Conservation (phyloP, 2,888 invertebrate species). For the Tetranychus truncatus region DNA sequence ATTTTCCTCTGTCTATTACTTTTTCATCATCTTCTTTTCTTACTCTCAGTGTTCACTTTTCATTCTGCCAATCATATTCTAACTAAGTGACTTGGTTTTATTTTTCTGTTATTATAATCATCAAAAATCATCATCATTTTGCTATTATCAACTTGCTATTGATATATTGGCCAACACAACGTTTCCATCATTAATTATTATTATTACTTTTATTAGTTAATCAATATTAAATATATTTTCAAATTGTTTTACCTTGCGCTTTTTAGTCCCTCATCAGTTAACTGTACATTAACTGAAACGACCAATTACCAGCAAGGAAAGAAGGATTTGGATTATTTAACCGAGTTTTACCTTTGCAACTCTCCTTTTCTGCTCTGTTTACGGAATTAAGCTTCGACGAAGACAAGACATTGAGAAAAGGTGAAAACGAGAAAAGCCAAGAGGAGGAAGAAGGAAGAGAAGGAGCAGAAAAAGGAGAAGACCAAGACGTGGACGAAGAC, state of each 20-base stretch:
- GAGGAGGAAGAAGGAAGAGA: background rate
- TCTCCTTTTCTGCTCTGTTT: background rate
- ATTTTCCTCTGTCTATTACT: background rate
- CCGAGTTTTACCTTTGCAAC: background rate
- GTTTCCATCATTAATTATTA: background rate
- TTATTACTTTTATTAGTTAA: background rate
- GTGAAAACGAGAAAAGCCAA: background rate
- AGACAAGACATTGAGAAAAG: background rate
- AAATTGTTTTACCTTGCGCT: background rate
- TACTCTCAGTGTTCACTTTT: background rate
- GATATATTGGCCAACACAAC: background rate
- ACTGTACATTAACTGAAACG: too few relatives aligned
- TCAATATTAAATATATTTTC: background rate
- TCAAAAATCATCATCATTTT: background rate
- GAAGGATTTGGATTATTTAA: background rate
- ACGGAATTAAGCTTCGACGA: background rate
- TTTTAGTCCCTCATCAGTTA: too few relatives aligned
- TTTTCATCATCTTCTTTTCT: background rate
- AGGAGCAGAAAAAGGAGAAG: background rate
- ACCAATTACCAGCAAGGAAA: background rate
- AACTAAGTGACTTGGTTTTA: constrained; percentile 1
- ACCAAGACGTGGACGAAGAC: background rate
- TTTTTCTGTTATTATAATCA: background rate
- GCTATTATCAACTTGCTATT: background rate
- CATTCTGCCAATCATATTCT: background rate